phyloP scores from a whole-genome alignment of 2,888 invertebrate species.

The Coelinius sp. region DNA sequence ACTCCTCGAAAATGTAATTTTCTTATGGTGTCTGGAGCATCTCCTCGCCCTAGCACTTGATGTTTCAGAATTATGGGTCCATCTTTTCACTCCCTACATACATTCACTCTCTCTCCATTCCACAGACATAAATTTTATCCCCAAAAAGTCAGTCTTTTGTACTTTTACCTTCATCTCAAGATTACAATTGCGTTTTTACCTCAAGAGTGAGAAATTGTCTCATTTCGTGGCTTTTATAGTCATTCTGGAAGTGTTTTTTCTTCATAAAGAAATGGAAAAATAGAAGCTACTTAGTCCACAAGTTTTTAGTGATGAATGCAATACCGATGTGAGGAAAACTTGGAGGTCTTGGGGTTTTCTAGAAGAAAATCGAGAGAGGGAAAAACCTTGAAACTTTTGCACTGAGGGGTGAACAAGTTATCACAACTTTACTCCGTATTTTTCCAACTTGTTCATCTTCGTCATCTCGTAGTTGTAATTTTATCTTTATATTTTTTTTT shows the following conservation, averaged over 20 bases:
- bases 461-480: not conserved
- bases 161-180: not conserved
- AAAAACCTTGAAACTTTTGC: not conserved
- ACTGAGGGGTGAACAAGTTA: conserved; percentile 1
- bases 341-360: no score
- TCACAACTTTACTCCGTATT: conserved; percentile 2
- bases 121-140: conserved; percentile 17
- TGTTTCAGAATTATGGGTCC: conserved; percentile 43
- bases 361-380: not conserved
- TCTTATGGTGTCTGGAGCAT: conserved; percentile 55
- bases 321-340: not conserved
- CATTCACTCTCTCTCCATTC: not conserved
- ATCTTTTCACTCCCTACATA: conserved; percentile 32
- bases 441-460: not conserved
- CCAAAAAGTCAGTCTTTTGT: conserved; percentile 1
- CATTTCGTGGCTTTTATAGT: not conserved
- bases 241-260: not conserved
- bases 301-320: not conserved
- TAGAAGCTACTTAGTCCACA: not conserved
- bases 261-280: not conserved
- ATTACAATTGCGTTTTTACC: conserved; percentile 9
- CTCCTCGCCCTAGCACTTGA: conserved; percentile 40
- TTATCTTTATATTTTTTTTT: not conserved
- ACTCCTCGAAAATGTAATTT: conserved; percentile 54
- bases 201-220: not conserved